Base-by-base conservation (phyloP, 2,113 vertebrate genomes). In the Cariama cristata region DNA sequence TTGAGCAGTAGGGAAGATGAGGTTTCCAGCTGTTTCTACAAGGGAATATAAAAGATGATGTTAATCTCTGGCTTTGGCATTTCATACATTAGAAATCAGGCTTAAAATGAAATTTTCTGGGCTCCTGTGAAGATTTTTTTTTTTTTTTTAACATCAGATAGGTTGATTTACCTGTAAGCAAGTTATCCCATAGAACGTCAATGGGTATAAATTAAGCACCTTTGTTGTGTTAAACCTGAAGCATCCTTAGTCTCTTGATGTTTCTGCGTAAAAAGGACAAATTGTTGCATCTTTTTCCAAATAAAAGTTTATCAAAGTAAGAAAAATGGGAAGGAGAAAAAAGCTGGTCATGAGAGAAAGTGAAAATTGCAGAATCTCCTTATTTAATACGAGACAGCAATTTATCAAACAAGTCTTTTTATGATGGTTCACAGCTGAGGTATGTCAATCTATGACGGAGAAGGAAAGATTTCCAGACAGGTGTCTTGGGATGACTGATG, bases 21-120 rank as follows among this genome's bases (percentile, higher is more conserved):
- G 35, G 11, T 82, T 95, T 97, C 93, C 93, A 96, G 50, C 94
- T 93, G 83, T 79, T 92, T 73, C 53, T 85, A 62, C 35, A 91
- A 72, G 49, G 42, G 50, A 68, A 44, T 73, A 22, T 73, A 82
- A 91, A 96, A 82, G 58, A 90, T 68, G 7, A 45, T 82, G 22
- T 49, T 91, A 56, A 67, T 96, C 50, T 64, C 73, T 91, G 35
- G 24, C 1, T 1, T 19, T 88, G 79, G 27, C 28, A 74, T 84
- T 74, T 91, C 42, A 67, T 88, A 45, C 35, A 63, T 76, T 75
- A 81, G 44, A 91, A 83, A 68, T 96, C 40, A 85, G 27, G 45
- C 32, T 84, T 75, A 35, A 93, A 84, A 86, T 71, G 12, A 77
- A 19, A 32, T 74, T 86, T 88, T 45, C 38, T 86, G 60, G 33